These are phyloP conservation scores for Ormia ochracea DNA, from an alignment of 2,888 invertebrate species.

Conservation along the genomic window DNA sequence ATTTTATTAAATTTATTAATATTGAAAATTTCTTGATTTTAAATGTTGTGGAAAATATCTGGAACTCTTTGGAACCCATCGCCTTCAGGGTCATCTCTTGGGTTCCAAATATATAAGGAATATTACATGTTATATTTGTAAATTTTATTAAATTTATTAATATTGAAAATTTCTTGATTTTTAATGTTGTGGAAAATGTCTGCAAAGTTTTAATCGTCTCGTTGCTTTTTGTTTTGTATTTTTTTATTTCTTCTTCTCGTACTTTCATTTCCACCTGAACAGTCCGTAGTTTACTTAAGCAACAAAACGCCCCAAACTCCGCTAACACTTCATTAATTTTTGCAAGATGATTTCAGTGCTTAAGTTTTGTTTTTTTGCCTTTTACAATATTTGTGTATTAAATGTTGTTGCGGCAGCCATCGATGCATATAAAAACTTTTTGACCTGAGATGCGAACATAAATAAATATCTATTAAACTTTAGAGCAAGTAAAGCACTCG, in stretches of 20 bases:
- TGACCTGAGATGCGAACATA: conserved; percentile 34
- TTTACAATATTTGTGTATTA: conserved; percentile 42
- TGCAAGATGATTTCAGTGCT: background rate
- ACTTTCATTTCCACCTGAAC: conserved; percentile 38
- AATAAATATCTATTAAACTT: conserved; percentile 23
- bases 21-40: too few relatives aligned
- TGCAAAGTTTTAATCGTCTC: conserved; percentile 50
- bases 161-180: background rate
- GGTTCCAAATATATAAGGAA: conserved; percentile 66
- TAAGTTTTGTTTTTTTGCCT: background rate
- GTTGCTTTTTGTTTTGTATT: too few relatives aligned
- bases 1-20: too few relatives aligned
- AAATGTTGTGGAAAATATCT: too few relatives aligned
- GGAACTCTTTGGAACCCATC: conserved; percentile 65
- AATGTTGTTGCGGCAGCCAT: conserved; percentile 26
- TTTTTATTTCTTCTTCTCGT: background rate
- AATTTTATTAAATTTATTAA: background rate
- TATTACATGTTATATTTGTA: background rate
- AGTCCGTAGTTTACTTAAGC: background rate
- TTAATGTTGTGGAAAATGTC: conserved; percentile 31
- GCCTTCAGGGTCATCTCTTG: conserved; percentile 70
- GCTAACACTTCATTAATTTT: conserved; percentile 20
- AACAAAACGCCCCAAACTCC: background rate
- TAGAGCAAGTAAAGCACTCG: background rate
- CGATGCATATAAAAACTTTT: conserved; percentile 31